These are phyloP conservation scores for Dromiciops gliroides DNA, from an alignment of 2,113 vertebrate species.

Conservation along the genomic window DNA sequence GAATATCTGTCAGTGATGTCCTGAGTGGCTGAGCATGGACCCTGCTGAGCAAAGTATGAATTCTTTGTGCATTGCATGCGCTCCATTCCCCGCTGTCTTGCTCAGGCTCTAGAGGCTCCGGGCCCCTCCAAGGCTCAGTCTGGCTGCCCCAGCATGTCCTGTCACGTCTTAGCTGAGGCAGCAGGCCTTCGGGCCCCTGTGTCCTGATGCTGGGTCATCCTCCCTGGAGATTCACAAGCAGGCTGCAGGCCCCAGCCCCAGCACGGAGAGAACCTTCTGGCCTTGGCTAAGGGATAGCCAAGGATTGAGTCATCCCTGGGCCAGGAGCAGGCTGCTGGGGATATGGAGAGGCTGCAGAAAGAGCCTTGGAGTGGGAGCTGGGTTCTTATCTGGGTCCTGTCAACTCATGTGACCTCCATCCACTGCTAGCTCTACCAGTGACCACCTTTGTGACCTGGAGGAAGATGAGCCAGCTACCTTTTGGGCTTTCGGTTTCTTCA, in stretches of 20 bases:
- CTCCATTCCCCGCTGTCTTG: slow-evolving; percentile 58
- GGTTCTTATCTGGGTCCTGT: not conserved
- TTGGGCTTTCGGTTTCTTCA: not conserved
- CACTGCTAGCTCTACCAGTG: not conserved
- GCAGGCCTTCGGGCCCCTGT: not conserved
- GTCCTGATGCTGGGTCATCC: not conserved
- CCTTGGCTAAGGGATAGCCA: not conserved
- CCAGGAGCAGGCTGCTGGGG: not conserved
- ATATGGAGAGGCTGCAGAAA: not conserved
- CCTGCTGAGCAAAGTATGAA: slow-evolving; percentile 46
- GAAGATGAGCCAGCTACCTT: not conserved
- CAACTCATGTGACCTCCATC: too few relatives aligned
- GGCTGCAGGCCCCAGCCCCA: not conserved
- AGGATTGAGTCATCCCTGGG: not conserved
- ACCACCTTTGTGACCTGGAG: too few relatives aligned
- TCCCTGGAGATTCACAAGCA: not conserved
- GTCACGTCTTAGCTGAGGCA: not conserved
- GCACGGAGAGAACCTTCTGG: not conserved
- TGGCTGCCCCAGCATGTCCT: not conserved
- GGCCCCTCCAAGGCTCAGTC: slow-evolving; percentile 18
- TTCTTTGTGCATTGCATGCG: slow-evolving; percentile 49
- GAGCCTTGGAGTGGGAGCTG: not conserved
- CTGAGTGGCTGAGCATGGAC: slow-evolving; percentile 56
- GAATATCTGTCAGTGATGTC: slow-evolving; percentile 64
- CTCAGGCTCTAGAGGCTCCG: slow-evolving; percentile 48